Base-by-base conservation (phyloP, 2,888 invertebrate species). In the Lypha dubia region DNA sequence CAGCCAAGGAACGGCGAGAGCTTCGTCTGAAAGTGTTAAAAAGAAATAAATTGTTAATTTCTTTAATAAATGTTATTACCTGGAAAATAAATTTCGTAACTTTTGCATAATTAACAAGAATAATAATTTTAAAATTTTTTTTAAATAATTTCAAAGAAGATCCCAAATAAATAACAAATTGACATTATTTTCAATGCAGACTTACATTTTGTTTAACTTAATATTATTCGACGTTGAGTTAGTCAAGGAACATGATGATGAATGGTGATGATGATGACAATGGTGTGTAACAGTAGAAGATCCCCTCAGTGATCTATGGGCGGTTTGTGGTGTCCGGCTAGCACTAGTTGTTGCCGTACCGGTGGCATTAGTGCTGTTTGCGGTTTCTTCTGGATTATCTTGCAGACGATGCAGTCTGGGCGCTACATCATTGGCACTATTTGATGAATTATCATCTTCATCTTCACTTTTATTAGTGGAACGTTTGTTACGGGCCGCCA, bases 71-170 rank as follows among this genome's bases (percentile, higher is more conserved):
- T 7, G 9, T 58, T 35, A 60, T 20, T 77, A 91, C 91, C 88
- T 90, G 24, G 89, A 87, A 88, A 91, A 91, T 87, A 91, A 87
- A 84, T 90, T 90, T 87, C 89, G 88, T 86, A 91, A 81, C 89
- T 90, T 91, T 87, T 91, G 90, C 91, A 91, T 91, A 13, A 32
- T 88, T 79, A 77, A 82, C 68, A 56, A 32, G 53, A 22, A 81
- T 87, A 87, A 87, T 87, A 51, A 35, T 68, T 8, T 22, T 49
- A 0, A 32, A 13, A 28, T 49, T 83, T 70, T 79, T 79, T 53
- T 0, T n/a, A 38, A 75, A 32, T 17, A 44, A 32, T 67, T 82
- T 70, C 81, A 86, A 56, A 20, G 0, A 56, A 63, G 0, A 3
- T 22, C 11, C 32, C 8, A 38, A 22, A 67, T 35, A 35, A 22